A percentile compares a stretch with the other conserved stretches of the same genome.
Evolutionary conservation across 2,113 vertebrate species (phyloP).

Genomic region (Echinops telfairi): DNA sequence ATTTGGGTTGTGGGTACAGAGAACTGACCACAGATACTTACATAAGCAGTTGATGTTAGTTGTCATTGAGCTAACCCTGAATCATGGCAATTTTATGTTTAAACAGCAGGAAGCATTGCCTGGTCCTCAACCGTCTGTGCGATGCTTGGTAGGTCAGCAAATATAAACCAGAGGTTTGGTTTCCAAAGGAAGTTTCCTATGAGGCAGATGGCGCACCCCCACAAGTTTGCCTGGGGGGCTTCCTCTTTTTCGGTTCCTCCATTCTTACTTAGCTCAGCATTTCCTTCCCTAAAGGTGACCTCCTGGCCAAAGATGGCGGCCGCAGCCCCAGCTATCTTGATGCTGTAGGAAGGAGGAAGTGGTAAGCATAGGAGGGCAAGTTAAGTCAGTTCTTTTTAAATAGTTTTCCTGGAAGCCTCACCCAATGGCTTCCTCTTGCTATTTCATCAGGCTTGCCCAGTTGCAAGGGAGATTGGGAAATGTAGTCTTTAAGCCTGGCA

Average conservation of each 20-base stretch:
- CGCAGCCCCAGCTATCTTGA: not conserved
- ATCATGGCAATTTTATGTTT: not conserved
- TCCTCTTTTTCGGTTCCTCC: not conserved
- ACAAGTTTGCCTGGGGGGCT: not conserved
- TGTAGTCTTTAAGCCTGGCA: slow-evolving; percentile 64
- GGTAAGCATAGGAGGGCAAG: not conserved
- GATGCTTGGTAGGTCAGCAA: not conserved
- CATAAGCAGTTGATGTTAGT: not conserved
- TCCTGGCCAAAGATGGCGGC: slow-evolving; percentile 63
- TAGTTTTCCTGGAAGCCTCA: slow-evolving; percentile 76
- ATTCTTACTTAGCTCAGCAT: not conserved
- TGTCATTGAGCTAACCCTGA: not conserved
- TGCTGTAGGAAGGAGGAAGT: slow-evolving; percentile 62
- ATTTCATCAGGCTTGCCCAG: slow-evolving; percentile 68
- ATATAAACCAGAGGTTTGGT: not conserved
- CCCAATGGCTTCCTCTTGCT: slow-evolving; percentile 65
- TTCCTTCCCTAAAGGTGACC: slow-evolving; percentile 56
- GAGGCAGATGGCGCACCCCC: too few species aligned
- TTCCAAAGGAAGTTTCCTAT: not conserved
- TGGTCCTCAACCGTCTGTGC: not conserved
- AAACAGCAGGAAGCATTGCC: not conserved
- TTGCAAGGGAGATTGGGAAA: slow-evolving; percentile 76
- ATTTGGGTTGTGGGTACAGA: not conserved
- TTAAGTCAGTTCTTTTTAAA: slow-evolving; percentile 69
- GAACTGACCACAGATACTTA: not conserved